Evolutionary conservation across 2,113 vertebrate species (phyloP).

Genomic region (Nerophis ophidion): DNA sequence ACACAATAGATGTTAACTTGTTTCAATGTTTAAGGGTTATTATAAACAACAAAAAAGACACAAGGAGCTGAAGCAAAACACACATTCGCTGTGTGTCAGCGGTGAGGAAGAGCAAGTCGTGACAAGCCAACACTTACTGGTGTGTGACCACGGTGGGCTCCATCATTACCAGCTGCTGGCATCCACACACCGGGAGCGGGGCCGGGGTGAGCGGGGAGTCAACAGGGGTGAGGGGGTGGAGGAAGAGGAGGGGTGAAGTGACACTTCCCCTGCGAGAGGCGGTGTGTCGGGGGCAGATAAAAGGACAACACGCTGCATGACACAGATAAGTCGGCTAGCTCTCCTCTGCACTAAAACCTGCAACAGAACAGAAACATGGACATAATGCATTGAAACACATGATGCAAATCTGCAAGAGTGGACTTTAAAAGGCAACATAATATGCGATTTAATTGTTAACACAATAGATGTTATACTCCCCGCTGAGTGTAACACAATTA

Average conservation of each 20-base stretch:
- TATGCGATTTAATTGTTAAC: background rate
- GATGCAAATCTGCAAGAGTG: background rate
- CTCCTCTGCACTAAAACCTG: conserved; percentile 37
- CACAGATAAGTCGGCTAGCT: conserved; percentile 58
- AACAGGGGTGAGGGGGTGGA: conserved; percentile 31
- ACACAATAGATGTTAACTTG: no score
- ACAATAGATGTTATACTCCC: conserved; percentile 20
- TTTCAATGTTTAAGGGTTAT: no score
- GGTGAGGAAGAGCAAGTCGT: conserved; percentile 17
- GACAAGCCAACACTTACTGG: conserved; percentile 57
- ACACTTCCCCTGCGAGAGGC: conserved; percentile 51
- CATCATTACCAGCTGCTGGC: conserved; percentile 45
- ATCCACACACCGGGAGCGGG: conserved; percentile 31
- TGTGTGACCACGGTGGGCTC: conserved; percentile 53
- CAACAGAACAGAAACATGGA: conserved; percentile 26
- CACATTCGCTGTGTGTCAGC: conserved; percentile 19
- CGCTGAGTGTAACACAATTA: conserved; percentile 6
- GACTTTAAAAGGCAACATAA: background rate
- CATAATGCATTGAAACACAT: background rate
- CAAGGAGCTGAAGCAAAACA: conserved; percentile 2
- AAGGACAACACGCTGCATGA: conserved; percentile 50
- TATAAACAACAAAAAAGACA: background rate
- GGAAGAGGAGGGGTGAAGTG: conserved; percentile 10
- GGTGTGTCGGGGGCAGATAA: conserved; percentile 60
- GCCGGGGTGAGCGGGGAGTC: conserved; percentile 40